Conservation (phyloP, 2,113 vertebrate genomes). For the Genyomyrus donnyi region DNA sequence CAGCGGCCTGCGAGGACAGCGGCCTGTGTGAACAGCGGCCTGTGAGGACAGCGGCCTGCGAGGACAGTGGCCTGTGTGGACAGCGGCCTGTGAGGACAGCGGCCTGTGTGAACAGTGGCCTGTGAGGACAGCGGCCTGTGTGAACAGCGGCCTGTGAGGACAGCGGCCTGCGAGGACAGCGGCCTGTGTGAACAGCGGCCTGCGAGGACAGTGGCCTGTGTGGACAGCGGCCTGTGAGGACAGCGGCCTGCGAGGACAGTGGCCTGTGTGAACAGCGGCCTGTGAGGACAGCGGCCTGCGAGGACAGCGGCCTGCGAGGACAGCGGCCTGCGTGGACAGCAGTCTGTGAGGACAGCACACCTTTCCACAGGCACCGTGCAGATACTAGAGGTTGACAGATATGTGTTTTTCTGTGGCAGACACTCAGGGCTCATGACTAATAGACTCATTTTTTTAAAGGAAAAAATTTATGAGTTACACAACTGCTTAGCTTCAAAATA, state of each 20-base stretch:
- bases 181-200: neutral
- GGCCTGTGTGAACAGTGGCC: neutral
- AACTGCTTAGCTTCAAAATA: neutral
- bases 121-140: too few relatives aligned
- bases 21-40: neutral
- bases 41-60: too few relatives aligned
- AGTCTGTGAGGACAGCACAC: neutral
- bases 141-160: too few relatives aligned
- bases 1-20: neutral
- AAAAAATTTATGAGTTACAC: neutral
- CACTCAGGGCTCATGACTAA: neutral
- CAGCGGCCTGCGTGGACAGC: too few relatives aligned
- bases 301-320: too few relatives aligned
- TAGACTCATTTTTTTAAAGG: neutral
- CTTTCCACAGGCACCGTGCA: neutral
- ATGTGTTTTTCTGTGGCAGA: neutral
- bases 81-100: too few relatives aligned
- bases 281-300: too few relatives aligned
- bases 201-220: neutral
- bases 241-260: neutral
- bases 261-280: neutral
- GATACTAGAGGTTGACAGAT: neutral
- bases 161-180: too few relatives aligned
- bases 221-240: neutral
- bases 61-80: too few relatives aligned